Percentiles rank a stretch among this genome's conserved stretches.
phyloP scores from a whole-genome alignment of 2,888 invertebrate genomes.

The Aelia acuminata region DNA sequence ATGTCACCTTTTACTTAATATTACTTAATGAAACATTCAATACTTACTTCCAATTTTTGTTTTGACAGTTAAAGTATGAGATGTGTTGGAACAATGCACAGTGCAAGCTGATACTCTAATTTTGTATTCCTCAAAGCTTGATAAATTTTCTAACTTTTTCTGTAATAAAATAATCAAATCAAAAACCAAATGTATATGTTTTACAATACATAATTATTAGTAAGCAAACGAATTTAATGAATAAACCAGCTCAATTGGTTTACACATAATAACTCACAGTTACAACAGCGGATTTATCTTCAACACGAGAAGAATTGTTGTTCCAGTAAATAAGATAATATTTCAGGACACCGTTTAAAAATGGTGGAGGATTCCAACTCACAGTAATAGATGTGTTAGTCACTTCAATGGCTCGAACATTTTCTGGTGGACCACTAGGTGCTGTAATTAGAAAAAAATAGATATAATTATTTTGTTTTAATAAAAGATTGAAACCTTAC shows the following conservation, averaged over 20 bases:
- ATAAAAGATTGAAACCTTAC: too few species aligned
- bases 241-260: not conserved
- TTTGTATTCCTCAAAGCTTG: constrained; percentile 78
- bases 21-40: not conserved
- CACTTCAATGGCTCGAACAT: constrained; percentile 74
- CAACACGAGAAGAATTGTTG: constrained; percentile 59
- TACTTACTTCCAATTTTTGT: constrained; percentile 75
- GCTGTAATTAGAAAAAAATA: constrained; percentile 67
- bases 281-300: constrained; percentile 59
- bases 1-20: not conserved
- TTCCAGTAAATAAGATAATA: constrained; percentile 77
- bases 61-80: constrained; percentile 72
- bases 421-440: constrained; percentile 72
- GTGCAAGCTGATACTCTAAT: constrained; percentile 83
- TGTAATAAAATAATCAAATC: constrained; percentile 69
- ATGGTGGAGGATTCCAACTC: constrained; percentile 79
- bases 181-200: constrained; percentile 65
- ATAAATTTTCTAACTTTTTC: constrained; percentile 70
- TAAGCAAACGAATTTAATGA: not conserved
- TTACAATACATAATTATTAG: not conserved
- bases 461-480: too few species aligned
- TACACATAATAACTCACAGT: constrained; percentile 47
- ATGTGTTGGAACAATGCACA: constrained; percentile 75
- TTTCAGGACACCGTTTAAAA: constrained; percentile 81
- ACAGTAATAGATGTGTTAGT: constrained; percentile 77